Evolutionary conservation across 2,113 vertebrate genomes (phyloP), one percentile per base, ranked within the genome.

Genomic region (Crotophaga sulcirostris): DNA sequence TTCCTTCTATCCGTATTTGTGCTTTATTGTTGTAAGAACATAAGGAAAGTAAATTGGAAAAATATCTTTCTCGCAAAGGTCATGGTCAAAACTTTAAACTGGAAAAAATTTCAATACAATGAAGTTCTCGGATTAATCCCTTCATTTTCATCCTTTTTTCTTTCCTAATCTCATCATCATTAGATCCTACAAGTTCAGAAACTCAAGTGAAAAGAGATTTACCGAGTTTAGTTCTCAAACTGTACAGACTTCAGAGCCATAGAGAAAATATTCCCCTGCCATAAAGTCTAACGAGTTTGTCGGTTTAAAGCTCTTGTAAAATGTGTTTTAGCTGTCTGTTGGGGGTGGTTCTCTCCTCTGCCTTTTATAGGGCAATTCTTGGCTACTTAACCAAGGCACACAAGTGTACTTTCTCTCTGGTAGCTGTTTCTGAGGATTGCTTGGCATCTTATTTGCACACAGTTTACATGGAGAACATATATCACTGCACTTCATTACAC

Each of bases 121-220:
- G 68, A 78, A 81, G 42, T 72, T 84, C 56, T 89, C 49, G 55
- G 90, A 92, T 90, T 92, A 93, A 87, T 96, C 79, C 62, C 84
- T 97, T 93, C 34, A 74, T 94, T 94, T 94, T 87, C 73, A 82
- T n/a, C n/a, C 82, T 90, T 93, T 91, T 96, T 95, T 69, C 54
- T 94, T 90, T 66, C 18, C 34, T 93, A 93, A 94, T 89, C 87
- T 69, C 33, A 76, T 87, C 90, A 87, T n/a, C 0, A 0, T 93
- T 95, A 89, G 77, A 82, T 84, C 54, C 52, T 89, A 10, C 58
- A 82, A 75, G 49, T 87, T 90, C 83, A 92, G 84, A 94, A 84
- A 76, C 58, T 91, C 36, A 87, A 93, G 45, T 76, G 80, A 77
- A 94, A 89, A 59, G 68, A 90, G 79, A 72, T 81, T 89, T 87